Percentiles rank a stretch among this genome's conserved stretches.
phyloP scores from a whole-genome alignment of 2,888 invertebrate genomes.

The Lomographa bimaculata region DNA sequence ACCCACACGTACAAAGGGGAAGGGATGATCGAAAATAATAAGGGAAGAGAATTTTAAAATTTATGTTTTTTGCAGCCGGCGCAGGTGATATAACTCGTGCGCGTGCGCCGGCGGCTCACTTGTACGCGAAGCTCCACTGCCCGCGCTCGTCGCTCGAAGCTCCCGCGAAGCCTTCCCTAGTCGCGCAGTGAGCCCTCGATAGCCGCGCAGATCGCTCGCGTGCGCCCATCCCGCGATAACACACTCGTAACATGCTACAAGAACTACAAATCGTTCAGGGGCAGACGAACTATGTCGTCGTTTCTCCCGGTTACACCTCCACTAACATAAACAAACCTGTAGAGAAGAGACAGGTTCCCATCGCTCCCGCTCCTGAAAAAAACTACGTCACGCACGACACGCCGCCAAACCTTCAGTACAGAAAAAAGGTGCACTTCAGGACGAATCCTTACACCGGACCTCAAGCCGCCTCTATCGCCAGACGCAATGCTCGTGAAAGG shows the following conservation, averaged over 20 bases:
- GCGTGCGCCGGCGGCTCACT: slow-evolving; percentile 80
- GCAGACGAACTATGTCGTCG: slow-evolving; percentile 85
- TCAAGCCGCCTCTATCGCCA: slow-evolving; percentile 93
- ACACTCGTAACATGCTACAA: slow-evolving; percentile 74
- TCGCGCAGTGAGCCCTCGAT: slow-evolving; percentile 59
- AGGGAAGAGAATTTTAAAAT: slow-evolving; percentile 83
- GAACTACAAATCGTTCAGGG: slow-evolving; percentile 80
- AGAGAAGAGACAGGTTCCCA: slow-evolving; percentile 80
- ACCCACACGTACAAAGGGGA: slow-evolving; percentile 77
- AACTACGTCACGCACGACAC: slow-evolving; percentile 79
- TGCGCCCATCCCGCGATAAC: slow-evolving; percentile 54
- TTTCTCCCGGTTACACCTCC: slow-evolving; percentile 78
- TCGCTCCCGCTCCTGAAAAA: slow-evolving; percentile 84
- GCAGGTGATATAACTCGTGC: slow-evolving; percentile 82
- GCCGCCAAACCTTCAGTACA: slow-evolving; percentile 85
- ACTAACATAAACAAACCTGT: slow-evolving; percentile 70
- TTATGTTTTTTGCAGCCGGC: slow-evolving; percentile 84
- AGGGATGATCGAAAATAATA: slow-evolving; percentile 84
- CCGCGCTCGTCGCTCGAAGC: slow-evolving; percentile 59
- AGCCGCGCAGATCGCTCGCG: slow-evolving; percentile 65
- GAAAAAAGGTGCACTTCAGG: slow-evolving; percentile 89
- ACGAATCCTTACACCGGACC: slow-evolving; percentile 85
- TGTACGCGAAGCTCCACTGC: slow-evolving; percentile 72
- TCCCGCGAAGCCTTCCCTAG: slow-evolving; percentile 51
- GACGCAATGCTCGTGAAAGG: slow-evolving; percentile 96